A percentile compares a stretch with the other conserved stretches of the same genome.
Evolutionary conservation across 1,140 invertebrate genomes (phyloP).

Genomic region (Scaptomyza hsui): DNA sequence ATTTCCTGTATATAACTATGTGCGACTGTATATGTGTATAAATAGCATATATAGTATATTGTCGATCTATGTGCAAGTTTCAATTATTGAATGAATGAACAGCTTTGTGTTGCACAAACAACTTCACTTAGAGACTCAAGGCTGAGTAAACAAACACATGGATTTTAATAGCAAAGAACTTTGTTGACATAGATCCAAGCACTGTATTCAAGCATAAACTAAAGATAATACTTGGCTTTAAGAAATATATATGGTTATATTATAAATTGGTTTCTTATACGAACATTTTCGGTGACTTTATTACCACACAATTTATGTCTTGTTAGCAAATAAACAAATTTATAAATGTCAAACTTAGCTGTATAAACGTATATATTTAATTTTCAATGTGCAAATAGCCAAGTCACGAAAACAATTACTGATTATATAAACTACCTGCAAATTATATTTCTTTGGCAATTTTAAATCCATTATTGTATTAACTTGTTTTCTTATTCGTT

Average conservation of each 20-base stretch:
- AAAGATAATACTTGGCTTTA: too few species aligned
- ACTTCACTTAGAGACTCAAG: constrained; percentile 9
- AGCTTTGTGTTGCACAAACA: constrained; percentile 39
- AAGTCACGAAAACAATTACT: constrained; percentile 1
- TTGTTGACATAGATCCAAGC: constrained; percentile 20
- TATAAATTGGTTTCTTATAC: too few species aligned
- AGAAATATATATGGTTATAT: neutral
- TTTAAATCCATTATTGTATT: neutral
- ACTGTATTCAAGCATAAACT: neutral
- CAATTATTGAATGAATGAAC: constrained; percentile 48
- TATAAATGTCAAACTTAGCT: neutral
- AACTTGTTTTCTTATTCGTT: too few species aligned
- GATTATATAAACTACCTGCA: neutral
- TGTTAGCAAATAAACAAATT: neutral
- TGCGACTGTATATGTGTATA: constrained; percentile 13
- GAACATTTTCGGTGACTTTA: too few species aligned
- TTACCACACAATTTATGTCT: too few species aligned
- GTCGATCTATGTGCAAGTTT: constrained; percentile 28
- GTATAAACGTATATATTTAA: neutral
- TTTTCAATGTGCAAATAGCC: neutral
- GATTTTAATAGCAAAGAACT: constrained; percentile 25
- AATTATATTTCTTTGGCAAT: neutral
- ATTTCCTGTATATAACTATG: constrained; percentile 57
- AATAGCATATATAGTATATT: constrained; percentile 6
- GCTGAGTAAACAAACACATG: constrained; percentile 16